phyloP scores from a whole-genome alignment of 2,113 vertebrate genomes.

The Australoheros scitulus region DNA sequence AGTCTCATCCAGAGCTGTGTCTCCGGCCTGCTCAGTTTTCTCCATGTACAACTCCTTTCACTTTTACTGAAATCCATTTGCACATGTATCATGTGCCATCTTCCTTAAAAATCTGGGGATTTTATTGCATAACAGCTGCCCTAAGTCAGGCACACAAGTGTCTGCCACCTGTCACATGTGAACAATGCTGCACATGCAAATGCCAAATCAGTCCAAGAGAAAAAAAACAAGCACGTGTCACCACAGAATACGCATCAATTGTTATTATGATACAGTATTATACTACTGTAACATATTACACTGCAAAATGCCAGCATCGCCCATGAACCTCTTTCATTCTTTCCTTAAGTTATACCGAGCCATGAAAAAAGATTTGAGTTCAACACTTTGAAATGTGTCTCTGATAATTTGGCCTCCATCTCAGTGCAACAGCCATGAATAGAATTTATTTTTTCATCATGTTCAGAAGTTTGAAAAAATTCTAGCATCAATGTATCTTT shows the following conservation, averaged over 20 bases:
- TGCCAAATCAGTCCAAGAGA: conserved; percentile 5
- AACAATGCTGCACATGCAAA: conserved; percentile 33
- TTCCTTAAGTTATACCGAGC: background rate
- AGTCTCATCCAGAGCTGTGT: conserved; percentile 15
- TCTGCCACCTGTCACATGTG: conserved; percentile 19
- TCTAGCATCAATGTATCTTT: background rate
- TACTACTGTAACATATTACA: background rate
- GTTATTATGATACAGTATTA: background rate
- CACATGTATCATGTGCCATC: background rate
- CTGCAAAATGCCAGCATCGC: background rate
- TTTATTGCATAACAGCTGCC: conserved; percentile 44
- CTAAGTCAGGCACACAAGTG: conserved; percentile 25
- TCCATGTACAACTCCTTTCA: background rate
- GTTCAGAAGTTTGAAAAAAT: background rate
- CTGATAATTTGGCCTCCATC: background rate
- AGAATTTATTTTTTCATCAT: background rate
- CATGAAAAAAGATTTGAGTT: background rate
- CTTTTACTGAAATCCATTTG: background rate
- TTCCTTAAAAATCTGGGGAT: background rate
- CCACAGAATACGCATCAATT: background rate
- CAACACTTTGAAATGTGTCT: background rate
- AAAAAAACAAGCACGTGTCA: conserved; percentile 2
- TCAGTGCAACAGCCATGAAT: background rate
- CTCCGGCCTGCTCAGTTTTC: conserved; percentile 3
- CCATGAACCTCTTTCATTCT: background rate